These are phyloP conservation scores for Micrasema longulum DNA, from an alignment of 1,140 invertebrate species.

Conservation along the genomic window DNA sequence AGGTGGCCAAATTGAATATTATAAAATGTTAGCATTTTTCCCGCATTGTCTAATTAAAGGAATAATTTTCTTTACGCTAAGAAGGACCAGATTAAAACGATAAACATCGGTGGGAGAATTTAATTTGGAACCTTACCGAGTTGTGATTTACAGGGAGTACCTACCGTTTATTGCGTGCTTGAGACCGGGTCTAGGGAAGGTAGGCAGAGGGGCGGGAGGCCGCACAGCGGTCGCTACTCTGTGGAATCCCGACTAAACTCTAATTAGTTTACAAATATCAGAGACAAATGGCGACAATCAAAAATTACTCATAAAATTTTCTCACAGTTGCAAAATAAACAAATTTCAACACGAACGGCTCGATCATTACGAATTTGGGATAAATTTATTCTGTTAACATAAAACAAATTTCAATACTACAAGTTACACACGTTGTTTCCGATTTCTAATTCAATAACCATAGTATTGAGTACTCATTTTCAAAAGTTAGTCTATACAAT, in stretches of 20 bases:
- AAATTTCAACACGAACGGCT: too few species aligned
- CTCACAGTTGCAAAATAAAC: too few species aligned
- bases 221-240: not conserved
- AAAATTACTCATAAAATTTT: slow-evolving; percentile 41
- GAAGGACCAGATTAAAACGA: slow-evolving; percentile 25
- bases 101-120: slow-evolving; percentile 40
- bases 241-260: slow-evolving; percentile 18
- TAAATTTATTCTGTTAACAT: too few species aligned
- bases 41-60: slow-evolving; percentile 24
- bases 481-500: too few species aligned
- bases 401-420: too few species aligned
- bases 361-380: too few species aligned
- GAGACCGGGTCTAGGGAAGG: not conserved
- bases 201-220: not conserved
- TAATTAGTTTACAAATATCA: slow-evolving; percentile 47
- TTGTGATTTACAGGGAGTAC: slow-evolving; percentile 35
- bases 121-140: slow-evolving; percentile 34
- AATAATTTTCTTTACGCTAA: slow-evolving; percentile 26
- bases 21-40: slow-evolving; percentile 10
- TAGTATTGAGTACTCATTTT: too few species aligned
- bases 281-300: slow-evolving; percentile 46
- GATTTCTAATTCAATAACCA: too few species aligned
- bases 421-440: too few species aligned
- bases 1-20: not conserved
- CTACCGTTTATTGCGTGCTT: slow-evolving; percentile 31